Conservation (phyloP, 2,797 vertebrate genomes). For the Acrocephalus scirpaceus region DNA sequence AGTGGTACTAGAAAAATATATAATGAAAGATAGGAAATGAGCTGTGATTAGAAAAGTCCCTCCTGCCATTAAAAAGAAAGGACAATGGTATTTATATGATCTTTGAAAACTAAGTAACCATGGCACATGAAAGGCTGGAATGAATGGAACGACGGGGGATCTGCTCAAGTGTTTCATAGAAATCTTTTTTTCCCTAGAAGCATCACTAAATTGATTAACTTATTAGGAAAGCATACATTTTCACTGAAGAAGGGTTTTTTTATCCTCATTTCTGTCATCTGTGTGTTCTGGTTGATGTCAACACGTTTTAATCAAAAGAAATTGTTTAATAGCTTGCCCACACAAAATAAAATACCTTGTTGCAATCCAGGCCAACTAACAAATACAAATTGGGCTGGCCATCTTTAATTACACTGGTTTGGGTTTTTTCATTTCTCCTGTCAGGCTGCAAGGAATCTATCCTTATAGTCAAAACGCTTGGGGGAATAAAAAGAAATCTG, state of each 20-base stretch:
- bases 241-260: neutral
- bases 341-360: neutral
- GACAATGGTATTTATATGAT: constrained; percentile 7
- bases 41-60: neutral
- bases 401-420: constrained; percentile 20
- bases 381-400: constrained; percentile 28
- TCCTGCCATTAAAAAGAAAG: neutral
- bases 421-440: neutral
- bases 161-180: constrained; percentile 4
- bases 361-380: constrained; percentile 14
- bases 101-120: constrained; percentile 35
- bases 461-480: neutral
- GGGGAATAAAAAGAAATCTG: neutral
- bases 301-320: constrained; percentile 29
- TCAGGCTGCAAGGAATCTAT: neutral
- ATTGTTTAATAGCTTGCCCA: neutral
- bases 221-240: constrained; percentile 27
- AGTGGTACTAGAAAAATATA: neutral
- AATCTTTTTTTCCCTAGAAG: neutral
- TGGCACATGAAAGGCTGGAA: neutral
- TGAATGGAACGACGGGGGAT: constrained; percentile 25
- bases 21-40: neutral
- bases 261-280: constrained; percentile 14
- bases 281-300: constrained; percentile 7
- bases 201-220: constrained; percentile 60